A percentile compares a stretch with the other conserved stretches of the same genome.
phyloP scores from a whole-genome alignment of 2,888 invertebrate species.

The Oasisia sp. region DNA sequence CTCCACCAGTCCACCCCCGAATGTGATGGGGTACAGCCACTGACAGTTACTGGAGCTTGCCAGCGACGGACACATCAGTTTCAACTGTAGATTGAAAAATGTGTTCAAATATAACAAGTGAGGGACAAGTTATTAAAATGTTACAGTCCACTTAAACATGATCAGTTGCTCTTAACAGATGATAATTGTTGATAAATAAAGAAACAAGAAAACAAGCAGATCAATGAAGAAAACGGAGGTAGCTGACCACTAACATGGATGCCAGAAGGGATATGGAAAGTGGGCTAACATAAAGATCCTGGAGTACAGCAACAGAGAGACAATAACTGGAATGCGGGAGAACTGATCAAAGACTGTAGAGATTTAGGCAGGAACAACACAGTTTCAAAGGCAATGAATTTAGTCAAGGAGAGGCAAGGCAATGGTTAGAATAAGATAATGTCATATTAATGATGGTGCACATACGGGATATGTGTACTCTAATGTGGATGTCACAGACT shows the following conservation, averaged over 20 bases:
- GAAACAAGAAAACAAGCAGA: background rate
- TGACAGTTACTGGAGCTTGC: conserved; percentile 43
- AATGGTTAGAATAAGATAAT: background rate
- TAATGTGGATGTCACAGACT: background rate
- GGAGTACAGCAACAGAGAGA: too few relatives aligned
- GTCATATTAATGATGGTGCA: background rate
- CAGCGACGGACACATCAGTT: conserved; percentile 46
- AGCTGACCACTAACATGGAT: too few relatives aligned
- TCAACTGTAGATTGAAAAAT: conserved; percentile 41
- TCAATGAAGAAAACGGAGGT: too few relatives aligned
- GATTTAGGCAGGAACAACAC: too few relatives aligned
- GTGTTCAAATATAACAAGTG: background rate
- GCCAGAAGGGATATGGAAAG: too few relatives aligned
- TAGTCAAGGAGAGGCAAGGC: too few relatives aligned
- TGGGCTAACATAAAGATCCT: too few relatives aligned
- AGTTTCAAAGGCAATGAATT: too few relatives aligned
- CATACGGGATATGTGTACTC: background rate
- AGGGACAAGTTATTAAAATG: background rate
- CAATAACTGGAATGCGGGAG: too few relatives aligned
- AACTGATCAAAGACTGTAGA: too few relatives aligned
- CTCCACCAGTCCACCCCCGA: conserved; percentile 54
- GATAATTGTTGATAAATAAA: background rate
- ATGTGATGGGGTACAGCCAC: conserved; percentile 54
- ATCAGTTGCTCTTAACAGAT: background rate
- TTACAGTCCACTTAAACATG: background rate